Evolutionary conservation across 2,797 vertebrate genomes (phyloP).

Genomic region (Sebastes variabilis): DNA sequence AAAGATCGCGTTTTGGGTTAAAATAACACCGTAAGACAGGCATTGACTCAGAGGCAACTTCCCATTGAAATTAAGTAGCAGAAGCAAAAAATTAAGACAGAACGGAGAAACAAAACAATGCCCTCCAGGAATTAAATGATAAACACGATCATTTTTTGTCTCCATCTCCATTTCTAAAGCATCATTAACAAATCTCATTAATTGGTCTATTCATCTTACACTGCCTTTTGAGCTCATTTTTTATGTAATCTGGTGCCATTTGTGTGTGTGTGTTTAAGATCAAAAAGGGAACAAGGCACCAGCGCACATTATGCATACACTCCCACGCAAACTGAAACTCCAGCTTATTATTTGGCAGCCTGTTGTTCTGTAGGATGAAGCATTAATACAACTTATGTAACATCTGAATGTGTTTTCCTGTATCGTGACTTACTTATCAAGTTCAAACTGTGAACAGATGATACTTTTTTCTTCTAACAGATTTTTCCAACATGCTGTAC

Average conservation of each 20-base stretch:
- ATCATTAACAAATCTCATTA: conserved; percentile 33
- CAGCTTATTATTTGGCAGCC: conserved; percentile 26
- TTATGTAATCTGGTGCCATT: conserved; percentile 18
- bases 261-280: conserved; percentile 28
- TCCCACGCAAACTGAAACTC: conserved; percentile 28
- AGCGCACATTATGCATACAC: conserved; percentile 24
- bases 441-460: background rate
- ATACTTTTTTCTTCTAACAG: background rate
- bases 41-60: conserved; percentile 8
- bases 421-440: background rate
- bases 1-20: too few relatives aligned
- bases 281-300: conserved; percentile 24
- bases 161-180: conserved; percentile 28
- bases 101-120: conserved; percentile 6
- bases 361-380: conserved; percentile 17
- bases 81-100: background rate
- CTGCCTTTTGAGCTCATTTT: conserved; percentile 14
- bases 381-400: conserved; percentile 24
- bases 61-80: conserved; percentile 20
- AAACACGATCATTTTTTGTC: conserved; percentile 22
- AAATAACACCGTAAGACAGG: background rate
- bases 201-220: conserved; percentile 19
- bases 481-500: background rate
- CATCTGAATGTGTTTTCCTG: background rate
- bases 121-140: conserved; percentile 26